Evolutionary conservation across 1,140 invertebrate species (phyloP).

Genomic region (Orius laevigatus): DNA sequence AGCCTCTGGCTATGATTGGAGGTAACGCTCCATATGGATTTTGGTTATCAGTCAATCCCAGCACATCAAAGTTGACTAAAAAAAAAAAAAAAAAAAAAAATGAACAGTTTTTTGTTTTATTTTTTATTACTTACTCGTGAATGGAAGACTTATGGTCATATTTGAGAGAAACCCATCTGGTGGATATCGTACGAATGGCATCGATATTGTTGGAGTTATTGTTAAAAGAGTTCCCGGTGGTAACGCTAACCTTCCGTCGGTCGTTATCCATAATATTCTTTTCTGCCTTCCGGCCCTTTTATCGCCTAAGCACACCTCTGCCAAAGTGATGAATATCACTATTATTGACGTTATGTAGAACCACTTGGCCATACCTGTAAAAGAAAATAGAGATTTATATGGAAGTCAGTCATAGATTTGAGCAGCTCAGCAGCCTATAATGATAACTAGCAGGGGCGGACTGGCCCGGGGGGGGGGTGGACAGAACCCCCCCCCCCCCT

Average conservation of each 20-base stretch:
- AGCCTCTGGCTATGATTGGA: conserved; percentile 45
- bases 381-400: too few relatives aligned
- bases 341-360: conserved; percentile 4
- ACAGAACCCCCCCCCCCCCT: too few relatives aligned
- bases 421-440: too few relatives aligned
- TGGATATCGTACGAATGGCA: conserved; percentile 67
- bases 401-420: too few relatives aligned
- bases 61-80: conserved; percentile 64
- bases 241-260: conserved; percentile 59
- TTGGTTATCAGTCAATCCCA: conserved; percentile 67
- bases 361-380: conserved; percentile 21
- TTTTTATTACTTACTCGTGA: conserved; percentile 53
- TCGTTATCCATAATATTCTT: conserved; percentile 63
- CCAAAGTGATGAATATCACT: neutral
- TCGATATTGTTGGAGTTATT: conserved; percentile 58
- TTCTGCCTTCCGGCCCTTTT: conserved; percentile 51
- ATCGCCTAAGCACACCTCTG: conserved; percentile 5
- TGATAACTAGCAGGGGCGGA: too few relatives aligned
- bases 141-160: conserved; percentile 68
- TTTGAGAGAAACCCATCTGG: conserved; percentile 71
- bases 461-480: too few relatives aligned
- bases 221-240: conserved; percentile 64
- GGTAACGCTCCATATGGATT: conserved; percentile 68
- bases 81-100: conserved; percentile 13
- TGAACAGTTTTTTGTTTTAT: neutral